Conservation (phyloP, 2,888 invertebrate species). For the Uropetala carovei region DNA sequence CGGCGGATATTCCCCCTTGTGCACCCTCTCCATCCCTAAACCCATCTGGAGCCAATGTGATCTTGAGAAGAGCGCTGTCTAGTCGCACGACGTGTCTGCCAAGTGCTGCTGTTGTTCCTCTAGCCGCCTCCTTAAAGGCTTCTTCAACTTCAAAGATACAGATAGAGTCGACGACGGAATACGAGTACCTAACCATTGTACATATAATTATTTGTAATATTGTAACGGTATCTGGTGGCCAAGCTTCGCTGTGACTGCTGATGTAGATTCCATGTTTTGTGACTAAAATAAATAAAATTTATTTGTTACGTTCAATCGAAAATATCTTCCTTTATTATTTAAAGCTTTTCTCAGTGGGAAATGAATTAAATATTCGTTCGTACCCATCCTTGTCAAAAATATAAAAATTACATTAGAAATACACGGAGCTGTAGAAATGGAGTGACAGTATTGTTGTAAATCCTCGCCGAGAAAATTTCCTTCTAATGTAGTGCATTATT, state of each 20-base stretch:
- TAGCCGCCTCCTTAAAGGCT: neutral
- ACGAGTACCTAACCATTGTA: neutral
- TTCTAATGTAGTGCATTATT: too few species aligned
- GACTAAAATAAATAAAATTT: neutral
- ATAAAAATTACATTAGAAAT: too few species aligned
- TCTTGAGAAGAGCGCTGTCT: neutral
- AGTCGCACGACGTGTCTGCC: neutral
- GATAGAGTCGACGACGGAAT: neutral
- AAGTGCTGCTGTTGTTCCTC: neutral
- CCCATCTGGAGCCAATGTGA: neutral
- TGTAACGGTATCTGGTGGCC: neutral
- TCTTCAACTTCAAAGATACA: too few species aligned
- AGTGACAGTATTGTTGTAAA: too few species aligned
- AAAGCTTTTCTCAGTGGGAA: neutral
- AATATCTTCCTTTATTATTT: neutral
- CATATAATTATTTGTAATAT: constrained; percentile 5
- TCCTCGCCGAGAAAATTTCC: too few species aligned
- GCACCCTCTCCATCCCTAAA: neutral
- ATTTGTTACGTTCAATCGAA: neutral
- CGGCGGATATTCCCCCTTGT: too few species aligned
- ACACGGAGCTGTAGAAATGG: too few species aligned
- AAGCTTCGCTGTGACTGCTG: neutral
- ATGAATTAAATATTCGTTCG: too few species aligned
- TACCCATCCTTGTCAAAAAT: too few species aligned
- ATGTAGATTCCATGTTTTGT: neutral